These are phyloP conservation scores for Catocala sponsa DNA, from an alignment of 2,888 invertebrate genomes.

Conservation along the genomic window DNA sequence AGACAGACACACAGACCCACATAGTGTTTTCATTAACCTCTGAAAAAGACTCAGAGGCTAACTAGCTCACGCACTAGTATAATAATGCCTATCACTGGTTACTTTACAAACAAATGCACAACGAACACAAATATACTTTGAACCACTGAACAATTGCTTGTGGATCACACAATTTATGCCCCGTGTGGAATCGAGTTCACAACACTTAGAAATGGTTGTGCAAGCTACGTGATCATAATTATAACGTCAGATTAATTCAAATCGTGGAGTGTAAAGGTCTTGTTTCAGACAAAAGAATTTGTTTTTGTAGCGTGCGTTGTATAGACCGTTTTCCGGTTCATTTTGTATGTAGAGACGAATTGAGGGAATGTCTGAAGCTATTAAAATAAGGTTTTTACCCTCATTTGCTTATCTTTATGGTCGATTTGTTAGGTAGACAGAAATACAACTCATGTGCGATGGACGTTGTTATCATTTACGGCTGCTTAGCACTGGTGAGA, in stretches of 20 bases:
- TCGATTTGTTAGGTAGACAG: slow-evolving; percentile 7
- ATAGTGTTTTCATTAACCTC: too few relatives aligned
- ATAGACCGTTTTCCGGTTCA: slow-evolving; percentile 19
- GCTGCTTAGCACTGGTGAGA: neutral
- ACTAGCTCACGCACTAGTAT: too few relatives aligned
- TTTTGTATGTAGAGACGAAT: slow-evolving; percentile 17
- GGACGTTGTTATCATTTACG: neutral
- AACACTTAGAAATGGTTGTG: too few relatives aligned
- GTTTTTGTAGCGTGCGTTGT: slow-evolving; percentile 8
- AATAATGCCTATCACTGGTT: too few relatives aligned
- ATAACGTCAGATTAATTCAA: neutral
- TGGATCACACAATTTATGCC: too few relatives aligned
- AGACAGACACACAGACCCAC: too few relatives aligned
- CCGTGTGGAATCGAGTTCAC: too few relatives aligned
- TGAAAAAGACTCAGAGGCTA: too few relatives aligned
- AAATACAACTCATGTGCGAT: neutral
- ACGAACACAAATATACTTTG: too few relatives aligned
- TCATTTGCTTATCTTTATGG: slow-evolving; percentile 15
- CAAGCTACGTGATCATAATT: too few relatives aligned
- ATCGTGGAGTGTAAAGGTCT: slow-evolving; percentile 6
- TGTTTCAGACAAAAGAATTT: slow-evolving; percentile 13
- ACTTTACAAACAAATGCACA: too few relatives aligned
- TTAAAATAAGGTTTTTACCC: slow-evolving; percentile 17
- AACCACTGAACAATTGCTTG: too few relatives aligned
- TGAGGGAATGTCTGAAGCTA: slow-evolving; percentile 9